Base-by-base conservation (phyloP, 2,113 vertebrate genomes). In the Marmota monax region DNA sequence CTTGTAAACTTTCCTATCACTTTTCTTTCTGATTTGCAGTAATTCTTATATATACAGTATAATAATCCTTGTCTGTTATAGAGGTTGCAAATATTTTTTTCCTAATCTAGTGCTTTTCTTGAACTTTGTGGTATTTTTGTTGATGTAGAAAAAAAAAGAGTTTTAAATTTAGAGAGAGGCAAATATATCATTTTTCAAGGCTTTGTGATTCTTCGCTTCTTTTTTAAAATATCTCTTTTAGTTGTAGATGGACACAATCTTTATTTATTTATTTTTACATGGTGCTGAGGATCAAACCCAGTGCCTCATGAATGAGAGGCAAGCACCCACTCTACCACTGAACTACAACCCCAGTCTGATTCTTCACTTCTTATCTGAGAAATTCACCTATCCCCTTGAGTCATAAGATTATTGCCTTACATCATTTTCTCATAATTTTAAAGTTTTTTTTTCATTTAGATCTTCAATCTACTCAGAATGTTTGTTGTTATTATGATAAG, bases 391-490 rank as follows among this genome's bases (percentile, higher is more conserved):
- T 63, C 29, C 29, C 56, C 22, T 16, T 45, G 67, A 65, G 42
- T 82, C 82, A n/a, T 61, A 51, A 74, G 37, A 74, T 67, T 76
- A 77, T n/a, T 83, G 18, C 84, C 18, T 5, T 42, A 2, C 67
- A 61, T 65, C 12, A 72, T 11, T 90, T 93, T 90, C 23, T 78
- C 61, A 78, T 29, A 37, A 65, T 87, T 78, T 56, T 3, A 27
- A 87, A 82, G 17, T 53, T 93, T 80, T 72, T 70, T 32, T 74
- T 85, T 51, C 51, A 73, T 14, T 91, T 88, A 88, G 53, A 48
- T 65, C 83, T 88, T 93, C 70, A 86, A 61, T 27, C 29, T 61
- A 65, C 48, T 58, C 51, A 37, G 23, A 74, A 74, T 51, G 39
- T 82, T 84, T 72, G 72, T 20, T 89, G 73, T 92, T 88, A 3